Percentiles rank a stretch among this genome's conserved stretches.
Conservation (phyloP, 2,797 vertebrate species). For the Florisuga fusca region DNA sequence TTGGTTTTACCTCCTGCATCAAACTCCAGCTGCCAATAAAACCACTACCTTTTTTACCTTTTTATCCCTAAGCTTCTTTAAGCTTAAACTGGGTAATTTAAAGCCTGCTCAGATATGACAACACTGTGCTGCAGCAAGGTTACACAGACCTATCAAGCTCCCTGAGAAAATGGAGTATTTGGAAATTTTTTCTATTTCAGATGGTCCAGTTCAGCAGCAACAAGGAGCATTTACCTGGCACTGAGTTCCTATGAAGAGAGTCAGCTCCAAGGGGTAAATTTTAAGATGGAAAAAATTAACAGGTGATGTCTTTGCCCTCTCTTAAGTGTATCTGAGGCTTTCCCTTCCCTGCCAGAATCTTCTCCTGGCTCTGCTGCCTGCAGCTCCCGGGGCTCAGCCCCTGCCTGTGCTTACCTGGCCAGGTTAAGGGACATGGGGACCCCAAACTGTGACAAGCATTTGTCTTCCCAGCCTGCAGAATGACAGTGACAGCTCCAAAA, state of each 20-base stretch:
- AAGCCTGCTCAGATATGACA: not conserved
- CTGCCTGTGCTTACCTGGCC: not conserved
- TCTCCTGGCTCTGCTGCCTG: not conserved
- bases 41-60: not conserved
- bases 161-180: not conserved
- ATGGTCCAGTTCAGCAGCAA: not conserved
- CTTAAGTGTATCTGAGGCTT: not conserved
- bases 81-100: not conserved
- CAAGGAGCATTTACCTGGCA: not conserved
- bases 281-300: not conserved
- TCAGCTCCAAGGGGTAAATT: not conserved
- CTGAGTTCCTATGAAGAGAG: not conserved
- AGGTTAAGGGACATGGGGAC: not conserved
- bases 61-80: not conserved
- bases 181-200: not conserved
- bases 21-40: conserved; percentile 1
- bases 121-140: accelerated
- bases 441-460: not conserved
- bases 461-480: not conserved
- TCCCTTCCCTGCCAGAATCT: conserved; percentile 13
- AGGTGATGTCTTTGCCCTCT: not conserved
- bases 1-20: not conserved
- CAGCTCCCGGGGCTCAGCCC: not conserved
- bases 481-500: not conserved
- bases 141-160: not conserved